phyloP scores from a whole-genome alignment of 2,888 invertebrate genomes.

The Leptothorax acervorum region DNA sequence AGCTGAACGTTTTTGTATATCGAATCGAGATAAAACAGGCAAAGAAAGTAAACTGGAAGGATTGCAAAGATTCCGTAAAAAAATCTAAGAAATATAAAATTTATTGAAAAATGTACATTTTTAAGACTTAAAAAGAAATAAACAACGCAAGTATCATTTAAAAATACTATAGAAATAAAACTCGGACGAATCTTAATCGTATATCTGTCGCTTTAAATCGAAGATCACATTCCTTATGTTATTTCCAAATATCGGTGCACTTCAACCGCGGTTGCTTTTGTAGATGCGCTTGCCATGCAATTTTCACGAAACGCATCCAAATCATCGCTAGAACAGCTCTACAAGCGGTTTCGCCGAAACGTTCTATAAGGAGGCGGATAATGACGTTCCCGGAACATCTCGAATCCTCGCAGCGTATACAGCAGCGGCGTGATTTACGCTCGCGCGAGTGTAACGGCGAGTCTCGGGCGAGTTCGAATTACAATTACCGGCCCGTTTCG shows the following conservation, averaged over 20 bases:
- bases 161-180: background rate
- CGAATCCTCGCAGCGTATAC: constrained; percentile 9
- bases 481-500: constrained; percentile 62
- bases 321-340: background rate
- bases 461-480: constrained; percentile 43
- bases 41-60: background rate
- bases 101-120: background rate
- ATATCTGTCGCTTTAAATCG: background rate
- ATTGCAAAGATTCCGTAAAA: background rate
- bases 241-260: background rate
- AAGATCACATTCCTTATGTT: background rate
- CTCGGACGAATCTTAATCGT: background rate
- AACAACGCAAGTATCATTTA: background rate
- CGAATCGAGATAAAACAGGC: background rate
- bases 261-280: background rate
- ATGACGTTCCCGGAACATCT: constrained; percentile 41
- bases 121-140: background rate
- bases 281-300: background rate
- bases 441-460: constrained; percentile 43
- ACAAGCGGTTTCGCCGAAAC: constrained; percentile 23
- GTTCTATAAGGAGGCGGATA: constrained; percentile 23
- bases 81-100: background rate
- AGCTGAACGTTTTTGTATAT: background rate
- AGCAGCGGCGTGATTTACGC: constrained; percentile 21
- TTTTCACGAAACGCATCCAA: background rate